Evolutionary conservation across 1,140 invertebrate species (phyloP), one percentile per base, ranked within the genome.

Genomic region (Trachymyrmex septentrionalis): DNA sequence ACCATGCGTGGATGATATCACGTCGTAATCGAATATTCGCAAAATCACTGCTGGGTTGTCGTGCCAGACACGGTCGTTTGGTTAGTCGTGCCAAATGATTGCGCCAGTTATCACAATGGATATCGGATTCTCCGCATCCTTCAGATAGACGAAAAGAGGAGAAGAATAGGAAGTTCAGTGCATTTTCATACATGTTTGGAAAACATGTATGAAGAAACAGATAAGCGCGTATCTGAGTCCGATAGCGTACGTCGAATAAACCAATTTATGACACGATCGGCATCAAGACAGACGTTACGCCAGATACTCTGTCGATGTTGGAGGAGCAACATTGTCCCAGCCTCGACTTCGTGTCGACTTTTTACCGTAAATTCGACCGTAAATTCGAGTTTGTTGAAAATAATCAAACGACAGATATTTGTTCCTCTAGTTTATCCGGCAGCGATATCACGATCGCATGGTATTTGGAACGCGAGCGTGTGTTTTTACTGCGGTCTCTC

Each of bases 201-300:
- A 34, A 61, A 85, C 75, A n/a, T n/a, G 59, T 64, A 87, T 85
- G 72, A 64, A 73, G 57, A 59, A 82, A 66, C n/a, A 50, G 80
- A 87, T 80, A 76, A 87, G 59, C 73, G 10, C 63, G 87, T 85
- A 82, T 89, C 81, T 63, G 67, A 73, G 48, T 80, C 55, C 34
- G 30, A 69, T 16, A 53, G 4, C 44, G 38, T 66, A 82, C 44
- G 67, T 78, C 24, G 27, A 53, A 88, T 63, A 55, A 78, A 66
- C 38, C 77, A 86, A 86, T 86, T 89, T 89, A 86, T 77, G 78
- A 24, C 27, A 59, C 67, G 53, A 86, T 80, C 61, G 30, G 27
- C 2, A 64, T 24, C 44, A 44, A 59, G 19, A 78, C 57, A 12
- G 48, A 30, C 24, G 21, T 55, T 16, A 27, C 19, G 38, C 24